These are phyloP conservation scores for Callosobruchus maculatus DNA, from an alignment of 2,888 invertebrate genomes.

Conservation along the genomic window DNA sequence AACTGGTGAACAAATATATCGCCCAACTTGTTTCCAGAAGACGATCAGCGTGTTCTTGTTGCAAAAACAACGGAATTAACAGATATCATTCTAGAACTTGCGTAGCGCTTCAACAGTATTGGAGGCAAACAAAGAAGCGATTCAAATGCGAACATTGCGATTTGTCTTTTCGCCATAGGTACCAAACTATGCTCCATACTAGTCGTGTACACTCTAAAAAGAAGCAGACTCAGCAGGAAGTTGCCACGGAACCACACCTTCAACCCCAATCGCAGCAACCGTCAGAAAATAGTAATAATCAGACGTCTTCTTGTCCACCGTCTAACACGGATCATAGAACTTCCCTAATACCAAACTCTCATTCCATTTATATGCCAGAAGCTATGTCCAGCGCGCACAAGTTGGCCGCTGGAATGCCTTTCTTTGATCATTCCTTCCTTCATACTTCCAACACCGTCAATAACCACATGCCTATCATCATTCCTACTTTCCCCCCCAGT, in stretches of 20 bases:
- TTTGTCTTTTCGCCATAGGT: conserved; percentile 48
- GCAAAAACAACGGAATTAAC: conserved; percentile 42
- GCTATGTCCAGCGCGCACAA: conserved; percentile 45
- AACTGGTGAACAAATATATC: conserved; percentile 45
- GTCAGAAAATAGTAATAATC: conserved; percentile 29
- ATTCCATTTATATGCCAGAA: conserved; percentile 44
- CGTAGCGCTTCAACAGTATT: conserved; percentile 51
- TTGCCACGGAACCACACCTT: not conserved
- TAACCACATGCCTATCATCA: conserved; percentile 48
- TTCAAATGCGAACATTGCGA: conserved; percentile 53
- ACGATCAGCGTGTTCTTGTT: conserved; percentile 43
- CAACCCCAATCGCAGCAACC: not conserved
- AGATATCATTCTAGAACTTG: conserved; percentile 51
- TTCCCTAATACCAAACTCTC: conserved; percentile 20
- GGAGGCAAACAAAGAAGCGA: conserved; percentile 49
- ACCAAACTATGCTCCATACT: conserved; percentile 52
- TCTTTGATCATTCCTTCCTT: conserved; percentile 48
- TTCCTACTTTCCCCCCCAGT: conserved; percentile 49
- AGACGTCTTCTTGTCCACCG: conserved; percentile 29
- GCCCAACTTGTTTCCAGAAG: conserved; percentile 41
- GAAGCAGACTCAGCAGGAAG: conserved; percentile 8
- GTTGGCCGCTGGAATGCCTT: conserved; percentile 42
- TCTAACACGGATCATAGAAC: conserved; percentile 33
- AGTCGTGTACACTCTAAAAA: conserved; percentile 46
- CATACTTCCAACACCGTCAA: conserved; percentile 43